Percentiles rank a stretch among this genome's conserved stretches.
Evolutionary conservation across 2,797 vertebrate species (phyloP).

Genomic region (Sparidentex hasta): DNA sequence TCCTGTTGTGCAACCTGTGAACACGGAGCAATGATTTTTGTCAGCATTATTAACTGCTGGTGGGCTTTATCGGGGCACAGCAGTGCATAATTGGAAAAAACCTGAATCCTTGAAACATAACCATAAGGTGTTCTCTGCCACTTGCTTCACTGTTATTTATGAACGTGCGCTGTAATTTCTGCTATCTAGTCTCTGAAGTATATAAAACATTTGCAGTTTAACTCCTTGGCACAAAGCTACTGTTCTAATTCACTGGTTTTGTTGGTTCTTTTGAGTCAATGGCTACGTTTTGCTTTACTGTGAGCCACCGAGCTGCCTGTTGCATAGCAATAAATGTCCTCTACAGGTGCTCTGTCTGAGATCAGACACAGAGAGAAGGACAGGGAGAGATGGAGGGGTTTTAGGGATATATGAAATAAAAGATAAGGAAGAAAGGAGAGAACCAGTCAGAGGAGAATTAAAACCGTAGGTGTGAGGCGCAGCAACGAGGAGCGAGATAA

Average conservation of each 20-base stretch:
- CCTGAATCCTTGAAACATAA: conserved; percentile 61
- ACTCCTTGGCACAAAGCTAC: conserved; percentile 37
- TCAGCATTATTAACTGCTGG: conserved; percentile 59
- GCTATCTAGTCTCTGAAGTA: conserved; percentile 44
- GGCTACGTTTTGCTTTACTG: conserved; percentile 15
- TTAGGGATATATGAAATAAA: conserved; percentile 18
- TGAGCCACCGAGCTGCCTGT: conserved; percentile 14
- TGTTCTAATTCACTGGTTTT: conserved; percentile 39
- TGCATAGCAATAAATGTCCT: conserved; percentile 36
- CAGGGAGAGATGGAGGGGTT: conserved; percentile 16
- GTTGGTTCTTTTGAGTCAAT: conserved; percentile 29
- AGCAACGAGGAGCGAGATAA: conserved; percentile 37
- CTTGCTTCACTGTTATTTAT: conserved; percentile 54
- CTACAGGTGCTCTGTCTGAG: conserved; percentile 21
- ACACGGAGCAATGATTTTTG: conserved; percentile 45
- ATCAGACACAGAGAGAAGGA: conserved; percentile 13
- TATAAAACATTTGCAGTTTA: conserved; percentile 44
- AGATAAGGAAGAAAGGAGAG: conserved; percentile 25
- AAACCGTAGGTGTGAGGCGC: conserved; percentile 20
- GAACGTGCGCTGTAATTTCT: conserved; percentile 40
- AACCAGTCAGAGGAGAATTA: conserved; percentile 30
- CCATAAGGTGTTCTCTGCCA: conserved; percentile 32
- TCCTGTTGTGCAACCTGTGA: conserved; percentile 37
- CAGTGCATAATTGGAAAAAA: conserved; percentile 59
- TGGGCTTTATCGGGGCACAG: conserved; percentile 49